phyloP scores from a whole-genome alignment of 30 jellyfish, hydroid and myxozoan genomes.

The Chironex yamaguchii region DNA sequence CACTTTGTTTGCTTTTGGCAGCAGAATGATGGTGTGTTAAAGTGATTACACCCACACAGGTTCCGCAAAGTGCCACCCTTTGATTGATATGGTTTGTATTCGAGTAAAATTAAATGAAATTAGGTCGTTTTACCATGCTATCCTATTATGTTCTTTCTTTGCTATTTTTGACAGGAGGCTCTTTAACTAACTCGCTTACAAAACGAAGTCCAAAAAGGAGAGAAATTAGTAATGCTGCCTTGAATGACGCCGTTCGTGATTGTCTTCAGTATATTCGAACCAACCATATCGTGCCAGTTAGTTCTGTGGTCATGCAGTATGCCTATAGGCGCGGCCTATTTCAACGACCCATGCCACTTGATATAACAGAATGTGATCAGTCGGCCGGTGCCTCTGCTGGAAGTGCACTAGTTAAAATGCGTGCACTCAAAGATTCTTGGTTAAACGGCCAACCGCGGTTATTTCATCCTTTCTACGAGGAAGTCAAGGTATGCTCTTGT shows the following conservation, averaged over 20 bases:
- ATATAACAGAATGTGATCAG: conserved; percentile 70
- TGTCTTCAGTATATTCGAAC: conserved; percentile 73
- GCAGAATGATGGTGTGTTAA: no score
- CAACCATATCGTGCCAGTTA: conserved; percentile 78
- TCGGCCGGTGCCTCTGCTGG: conserved; percentile 17
- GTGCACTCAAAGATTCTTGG: conserved; percentile 34
- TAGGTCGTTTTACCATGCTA: neutral
- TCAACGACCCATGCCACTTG: conserved; percentile 82
- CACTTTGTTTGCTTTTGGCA: no score
- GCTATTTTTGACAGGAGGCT: conserved; percentile 30
- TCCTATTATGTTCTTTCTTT: neutral
- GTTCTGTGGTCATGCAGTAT: conserved; percentile 75
- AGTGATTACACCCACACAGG: no score
- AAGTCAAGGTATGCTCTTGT: conserved; percentile 79
- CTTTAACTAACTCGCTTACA: conserved; percentile 78
- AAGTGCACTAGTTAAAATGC: conserved; percentile 55
- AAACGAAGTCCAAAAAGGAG: conserved; percentile 93
- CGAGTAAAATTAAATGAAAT: neutral
- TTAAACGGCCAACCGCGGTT: conserved; percentile 80
- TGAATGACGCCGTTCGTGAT: conserved; percentile 67
- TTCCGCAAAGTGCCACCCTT: neutral
- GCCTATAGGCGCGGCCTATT: conserved; percentile 90
- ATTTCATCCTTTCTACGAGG: conserved; percentile 80
- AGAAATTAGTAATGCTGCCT: conserved; percentile 76
- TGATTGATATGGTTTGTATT: neutral